These are phyloP conservation scores for Cirrhinus mrigala DNA, from an alignment of 2,797 vertebrate genomes.

Conservation along the genomic window DNA sequence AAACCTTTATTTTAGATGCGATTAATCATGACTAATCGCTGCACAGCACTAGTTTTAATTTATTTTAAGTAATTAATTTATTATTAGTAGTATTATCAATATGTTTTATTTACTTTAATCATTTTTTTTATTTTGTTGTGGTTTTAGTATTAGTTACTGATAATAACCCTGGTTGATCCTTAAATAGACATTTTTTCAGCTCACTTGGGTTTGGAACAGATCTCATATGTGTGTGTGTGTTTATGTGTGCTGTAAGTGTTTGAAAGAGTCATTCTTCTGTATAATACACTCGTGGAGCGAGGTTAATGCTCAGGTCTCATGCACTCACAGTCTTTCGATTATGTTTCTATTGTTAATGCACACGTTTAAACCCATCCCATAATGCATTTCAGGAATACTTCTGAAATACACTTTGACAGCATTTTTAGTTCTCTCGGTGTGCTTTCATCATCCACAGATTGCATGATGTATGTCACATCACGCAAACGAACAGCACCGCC, in stretches of 20 bases:
- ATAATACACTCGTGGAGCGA: not conserved
- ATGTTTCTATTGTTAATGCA: slow-evolving; percentile 54
- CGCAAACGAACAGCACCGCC: slow-evolving; percentile 15
- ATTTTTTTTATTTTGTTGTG: not conserved
- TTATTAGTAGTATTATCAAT: no score
- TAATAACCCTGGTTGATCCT: not conserved
- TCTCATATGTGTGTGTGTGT: slow-evolving; percentile 17
- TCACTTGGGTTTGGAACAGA: slow-evolving; percentile 16
- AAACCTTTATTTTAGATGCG: no score
- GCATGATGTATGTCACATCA: slow-evolving; percentile 72
- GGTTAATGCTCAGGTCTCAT: slow-evolving; percentile 36
- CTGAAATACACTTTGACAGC: slow-evolving; percentile 68
- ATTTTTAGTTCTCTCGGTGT: slow-evolving; percentile 60
- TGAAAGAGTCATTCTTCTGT: not conserved
- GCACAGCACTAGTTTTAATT: no score
- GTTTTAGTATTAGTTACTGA: not conserved
- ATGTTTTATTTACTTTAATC: no score
- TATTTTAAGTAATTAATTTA: no score
- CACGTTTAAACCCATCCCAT: slow-evolving; percentile 70
- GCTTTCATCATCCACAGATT: slow-evolving; percentile 60
- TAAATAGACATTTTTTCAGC: not conserved
- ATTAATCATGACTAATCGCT: no score
- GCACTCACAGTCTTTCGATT: slow-evolving; percentile 45
- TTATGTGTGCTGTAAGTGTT: slow-evolving; percentile 15
- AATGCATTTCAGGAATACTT: slow-evolving; percentile 74